Percentiles rank a stretch among this genome's conserved stretches.
Evolutionary conservation across 2,113 vertebrate genomes (phyloP).

Genomic region (Notarius lentiginosus): DNA sequence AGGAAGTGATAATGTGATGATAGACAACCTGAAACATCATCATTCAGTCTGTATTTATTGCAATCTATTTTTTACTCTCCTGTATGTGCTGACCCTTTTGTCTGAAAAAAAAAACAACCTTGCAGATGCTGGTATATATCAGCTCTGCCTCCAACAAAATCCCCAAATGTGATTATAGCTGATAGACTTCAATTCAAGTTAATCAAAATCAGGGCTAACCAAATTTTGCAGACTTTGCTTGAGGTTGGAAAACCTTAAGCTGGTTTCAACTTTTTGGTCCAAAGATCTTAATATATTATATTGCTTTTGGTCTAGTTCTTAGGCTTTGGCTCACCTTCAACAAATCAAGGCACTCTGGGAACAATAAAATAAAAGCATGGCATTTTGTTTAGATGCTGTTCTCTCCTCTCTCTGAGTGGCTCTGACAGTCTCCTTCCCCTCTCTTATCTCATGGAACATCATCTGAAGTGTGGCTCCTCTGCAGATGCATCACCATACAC

Average conservation of each 20-base stretch:
- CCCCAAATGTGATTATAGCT: neutral
- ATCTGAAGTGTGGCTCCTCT: neutral
- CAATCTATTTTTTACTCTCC: conserved; percentile 7
- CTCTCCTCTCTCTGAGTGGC: neutral
- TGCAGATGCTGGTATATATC: neutral
- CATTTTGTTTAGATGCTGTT: neutral
- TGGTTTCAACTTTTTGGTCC: neutral
- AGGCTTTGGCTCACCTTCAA: neutral
- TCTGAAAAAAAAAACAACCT: too few relatives aligned
- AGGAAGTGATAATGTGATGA: neutral
- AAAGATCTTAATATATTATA: neutral
- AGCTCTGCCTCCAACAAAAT: neutral
- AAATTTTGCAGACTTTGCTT: neutral
- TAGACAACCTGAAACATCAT: conserved; percentile 15
- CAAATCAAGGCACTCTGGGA: neutral
- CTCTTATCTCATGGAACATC: neutral
- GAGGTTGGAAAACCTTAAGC: neutral
- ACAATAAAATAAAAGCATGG: neutral
- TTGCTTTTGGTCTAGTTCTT: neutral
- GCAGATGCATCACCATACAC: neutral
- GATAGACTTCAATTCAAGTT: conserved; percentile 10
- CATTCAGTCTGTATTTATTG: neutral
- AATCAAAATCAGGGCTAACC: neutral
- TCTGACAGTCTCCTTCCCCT: neutral
- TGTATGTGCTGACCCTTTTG: neutral